These are phyloP conservation scores for Musca domestica DNA, from an alignment of 1,140 invertebrate species.

Conservation along the genomic window DNA sequence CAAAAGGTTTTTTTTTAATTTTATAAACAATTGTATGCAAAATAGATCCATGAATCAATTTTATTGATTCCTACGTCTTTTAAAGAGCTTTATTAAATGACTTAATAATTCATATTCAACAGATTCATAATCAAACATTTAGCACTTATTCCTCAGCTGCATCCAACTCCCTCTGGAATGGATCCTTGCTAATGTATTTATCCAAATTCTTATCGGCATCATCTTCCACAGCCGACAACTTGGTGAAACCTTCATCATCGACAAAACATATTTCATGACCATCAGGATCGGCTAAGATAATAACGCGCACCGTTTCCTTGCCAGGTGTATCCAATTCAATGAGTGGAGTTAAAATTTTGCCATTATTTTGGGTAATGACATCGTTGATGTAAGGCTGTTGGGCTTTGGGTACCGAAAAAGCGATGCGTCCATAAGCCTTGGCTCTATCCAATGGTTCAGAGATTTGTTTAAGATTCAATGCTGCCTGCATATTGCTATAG, in stretches of 20 bases:
- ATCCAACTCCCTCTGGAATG: slow-evolving; percentile 40
- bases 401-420: slow-evolving; percentile 80
- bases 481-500: slow-evolving; percentile 72
- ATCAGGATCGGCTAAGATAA: slow-evolving; percentile 95
- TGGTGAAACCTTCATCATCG: slow-evolving; percentile 88
- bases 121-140: background rate
- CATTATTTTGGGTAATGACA: slow-evolving; percentile 68
- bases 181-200: slow-evolving; percentile 65
- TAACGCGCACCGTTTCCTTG: slow-evolving; percentile 92
- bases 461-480: slow-evolving; percentile 70
- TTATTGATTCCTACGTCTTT: too few relatives aligned
- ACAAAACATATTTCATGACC: slow-evolving; percentile 99
- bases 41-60: too few relatives aligned
- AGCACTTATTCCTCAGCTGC: background rate
- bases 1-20: too few relatives aligned
- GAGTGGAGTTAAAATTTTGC: slow-evolving; percentile 82
- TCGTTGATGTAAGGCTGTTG: slow-evolving; percentile 74
- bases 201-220: slow-evolving; percentile 77
- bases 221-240: slow-evolving; percentile 85
- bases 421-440: slow-evolving; percentile 93
- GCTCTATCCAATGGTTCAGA: slow-evolving; percentile 73
- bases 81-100: background rate
- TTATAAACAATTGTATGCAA: too few relatives aligned
- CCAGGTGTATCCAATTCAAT: slow-evolving; percentile 92
- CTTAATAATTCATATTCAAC: background rate